phyloP scores from a whole-genome alignment of 53 echinoderm and acorn worm genomes.

The Holothuria scabra region DNA sequence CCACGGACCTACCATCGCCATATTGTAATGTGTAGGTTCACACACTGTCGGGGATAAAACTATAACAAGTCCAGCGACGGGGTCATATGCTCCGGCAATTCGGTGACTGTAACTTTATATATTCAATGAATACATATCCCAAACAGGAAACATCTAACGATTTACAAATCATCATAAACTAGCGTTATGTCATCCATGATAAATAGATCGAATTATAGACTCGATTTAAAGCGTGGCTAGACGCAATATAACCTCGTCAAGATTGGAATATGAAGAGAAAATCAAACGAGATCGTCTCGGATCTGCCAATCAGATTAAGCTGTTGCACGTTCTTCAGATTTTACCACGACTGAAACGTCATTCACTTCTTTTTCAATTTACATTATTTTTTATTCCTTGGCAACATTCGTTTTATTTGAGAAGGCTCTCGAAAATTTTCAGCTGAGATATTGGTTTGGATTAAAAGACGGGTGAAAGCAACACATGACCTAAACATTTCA shows the following conservation, averaged over 20 bases:
- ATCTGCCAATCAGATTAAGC: constrained; percentile 39
- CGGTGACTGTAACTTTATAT: neutral
- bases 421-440: no score
- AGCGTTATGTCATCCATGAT: constrained; percentile 9
- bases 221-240: neutral
- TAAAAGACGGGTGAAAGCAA: no score
- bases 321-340: constrained; percentile 10
- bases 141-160: constrained; percentile 17
- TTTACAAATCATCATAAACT: constrained; percentile 8
- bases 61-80: neutral
- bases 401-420: no score
- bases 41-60: neutral
- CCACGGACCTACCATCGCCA: constrained; percentile 15
- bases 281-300: neutral
- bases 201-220: constrained; percentile 11
- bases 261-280: neutral
- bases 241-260: neutral
- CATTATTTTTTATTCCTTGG: no score
- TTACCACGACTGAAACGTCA: constrained; percentile 18
- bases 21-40: neutral
- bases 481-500: no score
- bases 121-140: constrained; percentile 33
- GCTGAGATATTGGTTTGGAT: no score
- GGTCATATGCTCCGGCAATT: neutral
- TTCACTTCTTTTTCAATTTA: neutral